Conservation (phyloP, 1,140 invertebrate species). For the Cyphomyrmex costatus region DNA sequence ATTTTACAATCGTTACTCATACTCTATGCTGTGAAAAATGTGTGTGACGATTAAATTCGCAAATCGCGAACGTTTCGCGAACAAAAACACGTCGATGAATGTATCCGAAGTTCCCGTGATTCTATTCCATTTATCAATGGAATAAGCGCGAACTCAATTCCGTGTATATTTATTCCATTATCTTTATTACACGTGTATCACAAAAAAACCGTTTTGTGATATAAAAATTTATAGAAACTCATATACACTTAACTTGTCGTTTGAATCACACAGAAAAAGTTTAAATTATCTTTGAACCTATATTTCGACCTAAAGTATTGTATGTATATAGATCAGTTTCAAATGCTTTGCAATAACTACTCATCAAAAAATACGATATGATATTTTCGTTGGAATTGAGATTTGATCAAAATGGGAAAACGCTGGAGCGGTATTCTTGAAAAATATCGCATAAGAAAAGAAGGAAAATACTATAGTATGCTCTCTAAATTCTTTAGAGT, state of each 20-base stretch:
- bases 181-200: neutral
- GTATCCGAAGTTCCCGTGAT: neutral
- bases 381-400: neutral
- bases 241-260: neutral
- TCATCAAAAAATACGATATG: neutral
- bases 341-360: neutral
- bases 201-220: conserved; percentile 19
- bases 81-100: conserved; percentile 23
- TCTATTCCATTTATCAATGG: conserved; percentile 19
- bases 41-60: conserved; percentile 32
- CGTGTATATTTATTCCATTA: conserved; percentile 32
- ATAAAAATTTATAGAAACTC: conserved; percentile 21
- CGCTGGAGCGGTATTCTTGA: neutral
- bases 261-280: neutral
- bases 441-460: too few relatives aligned
- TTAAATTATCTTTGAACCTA: neutral
- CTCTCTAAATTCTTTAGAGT: too few relatives aligned
- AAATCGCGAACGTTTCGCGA: conserved; percentile 15
- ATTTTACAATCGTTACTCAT: conserved; percentile 10
- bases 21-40: neutral
- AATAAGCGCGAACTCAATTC: conserved; percentile 19
- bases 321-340: neutral
- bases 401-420: neutral
- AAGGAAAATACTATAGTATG: too few relatives aligned
- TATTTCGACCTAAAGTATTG: neutral